These are phyloP conservation scores for Pelusios castaneus DNA, from an alignment of 2,113 vertebrate species.

Conservation along the genomic window DNA sequence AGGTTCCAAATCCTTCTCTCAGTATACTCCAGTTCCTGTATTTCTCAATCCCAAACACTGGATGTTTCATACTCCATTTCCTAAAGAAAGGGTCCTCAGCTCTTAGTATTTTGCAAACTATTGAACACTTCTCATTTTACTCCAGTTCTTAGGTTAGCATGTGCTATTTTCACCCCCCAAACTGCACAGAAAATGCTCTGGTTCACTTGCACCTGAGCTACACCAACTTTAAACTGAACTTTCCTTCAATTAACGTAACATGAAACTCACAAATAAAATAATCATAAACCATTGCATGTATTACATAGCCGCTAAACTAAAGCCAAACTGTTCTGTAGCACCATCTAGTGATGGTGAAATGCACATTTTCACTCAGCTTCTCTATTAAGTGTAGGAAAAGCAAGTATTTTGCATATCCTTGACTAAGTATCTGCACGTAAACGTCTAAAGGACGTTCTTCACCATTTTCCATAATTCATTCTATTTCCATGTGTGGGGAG, in stretches of 20 bases:
- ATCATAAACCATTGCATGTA: fast-evolving
- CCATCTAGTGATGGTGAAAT: conserved; percentile 61
- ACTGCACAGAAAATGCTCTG: not conserved
- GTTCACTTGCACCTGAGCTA: not conserved
- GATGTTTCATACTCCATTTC: not conserved
- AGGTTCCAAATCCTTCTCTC: not conserved
- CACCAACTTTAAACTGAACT: not conserved
- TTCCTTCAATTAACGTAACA: not conserved
- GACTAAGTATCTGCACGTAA: not conserved
- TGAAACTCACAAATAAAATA: not conserved
- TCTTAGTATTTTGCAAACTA: not conserved
- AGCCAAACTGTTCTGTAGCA: conserved; percentile 54
- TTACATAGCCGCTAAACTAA: not conserved
- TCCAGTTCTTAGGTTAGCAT: not conserved
- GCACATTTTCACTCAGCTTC: not conserved
- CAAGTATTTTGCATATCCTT: not conserved
- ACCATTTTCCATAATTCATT: not conserved
- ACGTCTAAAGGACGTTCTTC: fast-evolving
- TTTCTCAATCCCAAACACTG: not conserved
- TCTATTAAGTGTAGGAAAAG: not conserved
- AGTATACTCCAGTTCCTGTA: not conserved
- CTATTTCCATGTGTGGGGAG: not conserved
- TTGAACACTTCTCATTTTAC: not conserved
- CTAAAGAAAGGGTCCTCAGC: not conserved
- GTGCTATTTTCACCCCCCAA: not conserved